Evolutionary conservation across 2,113 vertebrate genomes (phyloP), one percentile per base, ranked within the genome.

Genomic region (Percopsis transmontana): DNA sequence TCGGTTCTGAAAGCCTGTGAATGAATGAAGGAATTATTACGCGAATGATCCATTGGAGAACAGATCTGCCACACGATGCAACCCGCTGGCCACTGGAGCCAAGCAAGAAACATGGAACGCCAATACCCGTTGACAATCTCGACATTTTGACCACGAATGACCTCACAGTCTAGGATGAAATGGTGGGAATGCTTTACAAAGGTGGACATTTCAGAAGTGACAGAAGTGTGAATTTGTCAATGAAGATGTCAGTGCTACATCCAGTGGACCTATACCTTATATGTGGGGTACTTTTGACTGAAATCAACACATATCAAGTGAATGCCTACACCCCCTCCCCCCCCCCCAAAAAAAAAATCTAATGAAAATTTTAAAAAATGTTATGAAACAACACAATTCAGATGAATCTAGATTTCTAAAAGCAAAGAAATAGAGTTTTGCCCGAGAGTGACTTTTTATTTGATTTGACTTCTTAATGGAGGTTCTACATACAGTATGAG

Each of bases 301-400:
- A 89, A 83, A 89, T 90, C 87, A 80, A 90, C 86, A 92, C 92
- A 93, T 92, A 92, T 93, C 90, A 92, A 90, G 73, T 12, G 69
- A 91, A 90, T 87, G 89, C 89, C 83, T 87, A 81, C 19, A 65
- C 71, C 68, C n/a, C 54, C 72, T 33, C 38, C 33, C 11, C 52
- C 52, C 54, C 5, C 44, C 39, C 60, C 24, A 68, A 60, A 66
- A 71, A 62, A 73, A 64, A 47, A 59, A 72, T 52, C 15, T 44
- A 44, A 63, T 78, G 73, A 72, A 55, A 13, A 15, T 69, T 70
- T 74, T 19, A 58, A 7, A 50, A 60, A 68, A 41, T 6, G 41
- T 12, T 62, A 72, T 75, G 50, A 60, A 77, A 72, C 66, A 79
- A 87, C 70, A 80, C 48, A 77, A 61, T 65, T 78, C 68, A 69